Percentiles rank a stretch among this genome's conserved stretches.
Evolutionary conservation across 2,888 invertebrate genomes (phyloP).

Genomic region (Trimorus sp.): DNA sequence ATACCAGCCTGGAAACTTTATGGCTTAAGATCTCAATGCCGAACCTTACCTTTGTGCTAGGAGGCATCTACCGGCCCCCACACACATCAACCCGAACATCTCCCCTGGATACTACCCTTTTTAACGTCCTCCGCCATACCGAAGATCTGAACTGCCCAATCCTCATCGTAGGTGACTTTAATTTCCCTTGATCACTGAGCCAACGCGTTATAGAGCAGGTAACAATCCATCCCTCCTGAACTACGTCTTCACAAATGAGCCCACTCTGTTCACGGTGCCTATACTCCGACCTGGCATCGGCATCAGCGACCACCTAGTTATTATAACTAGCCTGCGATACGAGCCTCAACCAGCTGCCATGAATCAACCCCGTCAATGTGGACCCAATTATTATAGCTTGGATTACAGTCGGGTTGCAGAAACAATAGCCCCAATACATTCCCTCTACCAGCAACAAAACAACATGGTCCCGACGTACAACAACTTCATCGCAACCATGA

Average conservation of each 20-base stretch:
- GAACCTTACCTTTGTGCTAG: not conserved
- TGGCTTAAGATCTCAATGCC: too few relatives aligned
- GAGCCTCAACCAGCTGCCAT: not conserved
- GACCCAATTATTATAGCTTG: not conserved
- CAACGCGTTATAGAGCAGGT: constrained; percentile 1
- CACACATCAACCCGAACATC: too few relatives aligned
- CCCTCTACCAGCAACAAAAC: not conserved
- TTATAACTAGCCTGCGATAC: not conserved
- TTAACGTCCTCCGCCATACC: not conserved
- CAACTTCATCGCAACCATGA: not conserved
- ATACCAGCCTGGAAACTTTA: too few relatives aligned
- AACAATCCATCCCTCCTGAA: not conserved
- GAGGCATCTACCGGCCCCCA: constrained; percentile 4
- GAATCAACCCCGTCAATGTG: too few relatives aligned
- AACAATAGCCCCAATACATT: not conserved
- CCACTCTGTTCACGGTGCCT: too few relatives aligned
- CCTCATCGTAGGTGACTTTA: constrained; percentile 6
- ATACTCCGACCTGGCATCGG: too few relatives aligned
- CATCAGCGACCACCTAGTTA: constrained; percentile 1
- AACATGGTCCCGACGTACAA: not conserved
- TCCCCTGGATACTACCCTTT: not conserved
- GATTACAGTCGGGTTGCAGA: not conserved
- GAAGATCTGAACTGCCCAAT: not conserved
- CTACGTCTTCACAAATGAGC: not conserved
- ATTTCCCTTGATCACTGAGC: not conserved